A percentile compares a stretch with the other conserved stretches of the same genome.
These are phyloP conservation scores for Oostethus manadensis DNA, from an alignment of 2,113 vertebrate genomes.

Conservation along the genomic window DNA sequence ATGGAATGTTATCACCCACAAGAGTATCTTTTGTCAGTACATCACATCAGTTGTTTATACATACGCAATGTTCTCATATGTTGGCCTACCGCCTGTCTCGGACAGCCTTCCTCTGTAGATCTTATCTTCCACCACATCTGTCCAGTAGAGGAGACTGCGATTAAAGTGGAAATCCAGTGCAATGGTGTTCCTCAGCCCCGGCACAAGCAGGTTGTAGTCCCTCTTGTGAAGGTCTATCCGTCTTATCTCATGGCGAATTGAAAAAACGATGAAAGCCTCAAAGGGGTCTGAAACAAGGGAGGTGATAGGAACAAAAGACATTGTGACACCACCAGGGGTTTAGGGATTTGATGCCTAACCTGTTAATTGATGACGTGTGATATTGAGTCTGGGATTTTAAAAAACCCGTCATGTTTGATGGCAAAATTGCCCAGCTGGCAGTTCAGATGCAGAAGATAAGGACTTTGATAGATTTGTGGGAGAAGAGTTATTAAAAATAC, in stretches of 20 bases:
- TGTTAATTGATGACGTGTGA: constrained; percentile 6
- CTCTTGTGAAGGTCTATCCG: constrained; percentile 96
- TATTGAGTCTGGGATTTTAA: not conserved
- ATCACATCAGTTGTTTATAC: constrained; percentile 8
- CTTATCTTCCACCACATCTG: constrained; percentile 98
- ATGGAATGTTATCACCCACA: constrained; percentile 13
- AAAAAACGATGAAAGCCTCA: constrained; percentile 98
- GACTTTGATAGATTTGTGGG: too few species aligned
- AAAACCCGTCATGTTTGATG: too few species aligned
- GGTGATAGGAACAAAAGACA: constrained; percentile 10
- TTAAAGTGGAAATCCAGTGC: constrained; percentile 97
- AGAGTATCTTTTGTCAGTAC: constrained; percentile 5
- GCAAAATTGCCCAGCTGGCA: too few species aligned
- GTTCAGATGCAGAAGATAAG: too few species aligned
- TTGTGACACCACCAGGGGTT: constrained; percentile 2
- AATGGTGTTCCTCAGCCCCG: constrained; percentile 93
- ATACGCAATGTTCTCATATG: not conserved
- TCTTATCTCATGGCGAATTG: constrained; percentile 97
- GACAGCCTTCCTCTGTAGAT: constrained; percentile 95
- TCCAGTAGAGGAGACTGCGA: constrained; percentile 96
- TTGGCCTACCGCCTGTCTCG: constrained; percentile 82
- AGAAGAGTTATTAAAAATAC: too few species aligned
- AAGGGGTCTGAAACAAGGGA: constrained; percentile 85
- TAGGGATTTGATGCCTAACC: too few species aligned
- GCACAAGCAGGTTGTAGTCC: constrained; percentile 94